Evolutionary conservation across 2,797 vertebrate species (phyloP), one percentile per base, ranked within the genome.

Genomic region (Oceanodroma leucorhoa): DNA sequence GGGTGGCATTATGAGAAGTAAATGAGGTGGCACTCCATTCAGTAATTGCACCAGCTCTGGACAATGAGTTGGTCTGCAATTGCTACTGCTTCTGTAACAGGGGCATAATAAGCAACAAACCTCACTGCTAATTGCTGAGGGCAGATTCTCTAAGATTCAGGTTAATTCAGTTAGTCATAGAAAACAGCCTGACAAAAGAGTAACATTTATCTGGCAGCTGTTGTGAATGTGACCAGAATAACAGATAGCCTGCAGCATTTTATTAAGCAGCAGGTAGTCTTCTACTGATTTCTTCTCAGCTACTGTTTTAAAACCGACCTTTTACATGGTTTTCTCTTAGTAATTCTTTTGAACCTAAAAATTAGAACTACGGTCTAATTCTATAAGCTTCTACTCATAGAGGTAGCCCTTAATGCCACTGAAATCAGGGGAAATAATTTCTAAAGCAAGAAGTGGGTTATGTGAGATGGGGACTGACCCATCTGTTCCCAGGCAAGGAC

Each of bases 21-120:
- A 89, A 93, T 57, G 88, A 92, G 86, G 77, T 90, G 90, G 83
- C 81, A 65, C 73, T 90, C 77, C 62, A 36, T 41, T 41, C 62
- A 41, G 86, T 40, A 70, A 72, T 29, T 45, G 73, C 66, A 90
- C 51, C 92, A 45, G 3, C 1, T 6, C 88, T 46, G 54, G 46
- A 80, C 86, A 60, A 79, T 30, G 51, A 94, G 61, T 4, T 43
- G 45, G 58, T 87, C 60, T 89, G 75, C 67, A 54, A 48, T 40
- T 27, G 34, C 87, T 48, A 4, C 46, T 76, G 41, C 58, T 83
- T 84, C 90, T 76, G 40, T 57, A 87, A 48, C 27, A 69, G 23
- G 54, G 80, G 48, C 83, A 77, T 55, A 91, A 69, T 43, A 83
- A 84, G 88, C 50, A 71, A 61, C 60, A 93, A 92, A 61, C 36